phyloP scores from a whole-genome alignment of 2,888 invertebrate species.

The Zaprionus lineosus region DNA sequence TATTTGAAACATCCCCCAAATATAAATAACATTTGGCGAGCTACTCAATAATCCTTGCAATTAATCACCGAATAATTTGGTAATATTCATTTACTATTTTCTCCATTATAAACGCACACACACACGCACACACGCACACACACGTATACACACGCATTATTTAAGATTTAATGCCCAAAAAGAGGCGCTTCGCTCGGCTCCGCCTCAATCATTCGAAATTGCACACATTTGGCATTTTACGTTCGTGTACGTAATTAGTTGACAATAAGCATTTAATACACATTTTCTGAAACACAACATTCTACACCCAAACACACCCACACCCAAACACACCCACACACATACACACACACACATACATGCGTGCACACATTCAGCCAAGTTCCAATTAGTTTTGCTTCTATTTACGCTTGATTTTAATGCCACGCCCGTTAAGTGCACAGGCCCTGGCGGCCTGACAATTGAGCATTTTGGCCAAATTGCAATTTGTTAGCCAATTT shows the following conservation, averaged over 20 bases:
- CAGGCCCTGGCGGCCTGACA: constrained; percentile 43
- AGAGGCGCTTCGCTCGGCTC: constrained; percentile 24
- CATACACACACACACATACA: constrained; percentile 3
- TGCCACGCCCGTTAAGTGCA: constrained; percentile 69
- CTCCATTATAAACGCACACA: constrained; percentile 45
- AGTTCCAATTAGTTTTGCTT: constrained; percentile 58
- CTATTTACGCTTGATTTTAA: constrained; percentile 52
- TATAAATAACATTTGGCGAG: constrained; percentile 32
- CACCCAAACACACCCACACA: constrained; percentile 6
- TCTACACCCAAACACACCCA: constrained; percentile 11
- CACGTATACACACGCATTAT: constrained; percentile 37
- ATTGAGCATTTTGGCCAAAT: constrained; percentile 46
- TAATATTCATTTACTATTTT: constrained; percentile 71
- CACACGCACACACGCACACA: constrained; percentile 12
- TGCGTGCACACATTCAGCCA: constrained; percentile 8
- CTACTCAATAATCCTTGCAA: constrained; percentile 49
- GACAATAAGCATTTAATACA: constrained; percentile 79
- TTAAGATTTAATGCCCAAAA: constrained; percentile 72
- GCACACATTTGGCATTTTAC: constrained; percentile 37
- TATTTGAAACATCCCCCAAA: not conserved
- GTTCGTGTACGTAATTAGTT: constrained; percentile 71
- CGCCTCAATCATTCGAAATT: constrained; percentile 31
- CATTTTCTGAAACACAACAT: constrained; percentile 56
- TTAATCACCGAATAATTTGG: constrained; percentile 76
- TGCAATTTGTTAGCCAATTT: constrained; percentile 73